Evolutionary conservation across 2,797 vertebrate species (phyloP), one percentile per base, ranked within the genome.

Genomic region (Rhynchotus rufescens): DNA sequence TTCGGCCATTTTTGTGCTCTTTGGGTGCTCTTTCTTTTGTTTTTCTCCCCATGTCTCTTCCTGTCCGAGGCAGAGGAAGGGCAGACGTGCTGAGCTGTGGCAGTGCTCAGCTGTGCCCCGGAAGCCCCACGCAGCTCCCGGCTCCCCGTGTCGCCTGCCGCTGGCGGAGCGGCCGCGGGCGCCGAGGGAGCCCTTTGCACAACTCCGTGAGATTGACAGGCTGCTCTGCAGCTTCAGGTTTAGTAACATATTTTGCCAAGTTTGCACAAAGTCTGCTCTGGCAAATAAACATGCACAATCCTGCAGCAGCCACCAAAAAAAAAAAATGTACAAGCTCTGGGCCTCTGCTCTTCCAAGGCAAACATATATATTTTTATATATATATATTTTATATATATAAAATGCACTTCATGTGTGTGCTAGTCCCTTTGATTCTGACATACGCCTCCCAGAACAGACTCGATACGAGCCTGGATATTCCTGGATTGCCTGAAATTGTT

Each of bases 161-260:
- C 10, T 49, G 12, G 66, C 44, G 42, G 20, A 0, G 0, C n/a
- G 25, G 59, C 42, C 30, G 6, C 44, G 3, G 0, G 4, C 42
- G 0, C 59, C 52, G 15, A 30, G 34, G 45, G 28, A 57, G 52
- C 80, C 32, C 25, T 79, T 68, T 32, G 73, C 76, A 14, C 23
- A 15, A 1, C 79, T 72, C 51, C 32, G 3, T n/a, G 5, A 73
- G 76, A 69, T 73, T 85, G 92, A 89, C 82, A 85, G 89, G 82
- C 82, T 87, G 66, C 83, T 87, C 84, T 94, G 86, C 84, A 80
- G 79, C 80, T 87, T 92, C 62, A 32, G 84, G 79, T 90, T 92
- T 89, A 85, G 76, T 83, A 85, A 80, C 59, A 28, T 78, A 38
- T 51, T 94, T 93, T 80, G 92, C 79, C 86, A 72, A 51, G 65